These are phyloP conservation scores for Sebastes vulpes DNA, from an alignment of 2,797 vertebrate genomes.

Conservation along the genomic window DNA sequence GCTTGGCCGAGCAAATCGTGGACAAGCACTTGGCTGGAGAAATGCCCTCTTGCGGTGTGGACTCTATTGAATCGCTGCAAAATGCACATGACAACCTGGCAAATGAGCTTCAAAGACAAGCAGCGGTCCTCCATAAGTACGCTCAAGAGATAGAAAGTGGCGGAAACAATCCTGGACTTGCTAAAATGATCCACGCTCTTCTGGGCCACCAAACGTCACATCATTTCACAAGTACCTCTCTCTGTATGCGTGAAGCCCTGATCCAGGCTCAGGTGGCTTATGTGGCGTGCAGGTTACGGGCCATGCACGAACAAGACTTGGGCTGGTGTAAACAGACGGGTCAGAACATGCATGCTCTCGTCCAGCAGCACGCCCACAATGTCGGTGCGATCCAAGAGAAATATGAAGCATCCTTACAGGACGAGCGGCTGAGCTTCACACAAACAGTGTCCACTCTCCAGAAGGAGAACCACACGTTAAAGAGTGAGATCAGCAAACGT, in stretches of 20 bases:
- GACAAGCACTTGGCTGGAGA: slow-evolving; percentile 75
- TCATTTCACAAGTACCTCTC: slow-evolving; percentile 81
- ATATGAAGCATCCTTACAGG: slow-evolving; percentile 88
- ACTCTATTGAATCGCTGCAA: slow-evolving; percentile 81
- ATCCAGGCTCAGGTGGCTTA: slow-evolving; percentile 95
- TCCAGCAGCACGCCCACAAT: slow-evolving; percentile 87
- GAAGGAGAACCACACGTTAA: slow-evolving; percentile 90
- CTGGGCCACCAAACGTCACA: slow-evolving; percentile 79
- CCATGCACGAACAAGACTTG: slow-evolving; percentile 88
- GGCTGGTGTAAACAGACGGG: slow-evolving; percentile 86
- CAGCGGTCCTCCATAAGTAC: slow-evolving; percentile 87
- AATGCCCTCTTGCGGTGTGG: slow-evolving; percentile 57
- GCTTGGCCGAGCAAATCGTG: slow-evolving; percentile 77
- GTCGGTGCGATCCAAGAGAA: slow-evolving; percentile 87
- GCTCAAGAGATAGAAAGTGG: slow-evolving; percentile 87
- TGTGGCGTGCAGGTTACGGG: slow-evolving; percentile 89
- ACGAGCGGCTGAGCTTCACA: slow-evolving; percentile 88
- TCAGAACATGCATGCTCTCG: slow-evolving; percentile 85
- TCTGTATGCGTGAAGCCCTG: slow-evolving; percentile 92
- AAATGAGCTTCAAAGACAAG: slow-evolving; percentile 91
- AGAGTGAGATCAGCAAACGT: slow-evolving; percentile 85
- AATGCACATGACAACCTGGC: slow-evolving; percentile 88
- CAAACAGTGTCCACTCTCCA: slow-evolving; percentile 85
- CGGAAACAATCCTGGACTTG: slow-evolving; percentile 82
- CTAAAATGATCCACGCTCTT: slow-evolving; percentile 84